phyloP scores from a whole-genome alignment of 2,888 invertebrate genomes.

The Drosophila nr. perissopoda region DNA sequence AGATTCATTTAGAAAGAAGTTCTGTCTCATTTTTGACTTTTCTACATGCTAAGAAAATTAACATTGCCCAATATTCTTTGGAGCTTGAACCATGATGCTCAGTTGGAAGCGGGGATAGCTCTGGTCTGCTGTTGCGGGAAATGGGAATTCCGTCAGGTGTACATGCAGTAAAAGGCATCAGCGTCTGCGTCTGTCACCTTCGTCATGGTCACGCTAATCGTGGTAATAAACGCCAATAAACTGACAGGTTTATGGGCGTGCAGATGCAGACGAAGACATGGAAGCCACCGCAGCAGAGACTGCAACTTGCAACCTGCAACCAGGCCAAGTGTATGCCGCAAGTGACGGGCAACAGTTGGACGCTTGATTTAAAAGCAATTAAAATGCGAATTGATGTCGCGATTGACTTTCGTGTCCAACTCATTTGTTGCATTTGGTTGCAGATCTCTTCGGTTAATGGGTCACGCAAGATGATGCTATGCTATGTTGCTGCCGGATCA shows the following conservation, averaged over 20 bases:
- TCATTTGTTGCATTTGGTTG: constrained; percentile 28
- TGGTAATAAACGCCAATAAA: constrained; percentile 80
- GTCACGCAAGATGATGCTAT: constrained; percentile 60
- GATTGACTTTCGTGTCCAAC: constrained; percentile 64
- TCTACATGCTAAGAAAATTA: neutral
- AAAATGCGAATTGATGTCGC: constrained; percentile 74
- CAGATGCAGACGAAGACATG: constrained; percentile 49
- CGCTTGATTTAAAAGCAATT: constrained; percentile 78
- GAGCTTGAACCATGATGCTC: neutral
- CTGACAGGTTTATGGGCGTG: constrained; percentile 76
- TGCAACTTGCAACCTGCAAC: constrained; percentile 10
- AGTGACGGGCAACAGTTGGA: constrained; percentile 28
- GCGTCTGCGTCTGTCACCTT: constrained; percentile 80
- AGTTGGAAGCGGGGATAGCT: neutral
- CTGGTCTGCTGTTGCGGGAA: constrained; percentile 6
- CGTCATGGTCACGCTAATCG: constrained; percentile 81
- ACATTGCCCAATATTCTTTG: neutral
- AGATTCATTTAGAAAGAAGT: neutral
- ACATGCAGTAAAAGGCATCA: constrained; percentile 75
- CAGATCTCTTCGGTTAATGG: constrained; percentile 57
- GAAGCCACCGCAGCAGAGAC: constrained; percentile 53
- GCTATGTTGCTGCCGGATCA: constrained; percentile 91
- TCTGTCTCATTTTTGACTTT: neutral
- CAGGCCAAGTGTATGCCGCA: neutral
- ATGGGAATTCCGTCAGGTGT: constrained; percentile 16